Evolutionary conservation across 2,797 vertebrate species (phyloP).

Genomic region (Chiloscyllium punctatum): DNA sequence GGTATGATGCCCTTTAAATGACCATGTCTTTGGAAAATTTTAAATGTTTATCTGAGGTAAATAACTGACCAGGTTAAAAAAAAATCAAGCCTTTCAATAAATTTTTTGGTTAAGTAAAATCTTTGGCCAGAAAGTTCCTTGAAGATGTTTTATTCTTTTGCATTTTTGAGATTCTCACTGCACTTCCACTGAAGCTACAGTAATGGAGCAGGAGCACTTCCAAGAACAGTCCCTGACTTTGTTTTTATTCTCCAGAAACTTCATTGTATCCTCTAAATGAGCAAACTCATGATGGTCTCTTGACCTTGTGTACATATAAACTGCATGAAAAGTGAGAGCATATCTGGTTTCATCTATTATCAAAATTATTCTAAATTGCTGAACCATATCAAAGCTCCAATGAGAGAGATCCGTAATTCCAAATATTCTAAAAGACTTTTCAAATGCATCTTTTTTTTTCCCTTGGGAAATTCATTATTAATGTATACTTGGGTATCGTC

Average conservation of each 20-base stretch:
- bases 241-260: not conserved
- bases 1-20: not conserved
- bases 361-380: slow-evolving; percentile 53
- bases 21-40: not conserved
- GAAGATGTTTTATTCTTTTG: not conserved
- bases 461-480: slow-evolving; percentile 53
- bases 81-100: not conserved
- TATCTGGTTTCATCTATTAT: slow-evolving; percentile 52
- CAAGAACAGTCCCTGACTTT: not conserved
- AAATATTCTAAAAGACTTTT: slow-evolving; percentile 57
- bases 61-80: not conserved
- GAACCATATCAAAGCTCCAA: slow-evolving; percentile 63
- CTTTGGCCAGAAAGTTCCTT: not conserved
- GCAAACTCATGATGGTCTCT: not conserved
- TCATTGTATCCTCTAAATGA: not conserved
- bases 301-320: not conserved
- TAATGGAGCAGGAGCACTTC: not conserved
- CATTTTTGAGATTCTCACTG: not conserved
- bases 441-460: slow-evolving; percentile 62
- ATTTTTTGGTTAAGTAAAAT: not conserved
- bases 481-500: slow-evolving; percentile 55
- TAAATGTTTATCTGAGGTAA: not conserved
- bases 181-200: not conserved
- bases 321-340: slow-evolving; percentile 44
- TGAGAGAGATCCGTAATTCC: slow-evolving; percentile 41